Percentiles rank a stretch among this genome's conserved stretches.
phyloP scores from a whole-genome alignment of 2,113 vertebrate genomes.

The Smithornis capensis region DNA sequence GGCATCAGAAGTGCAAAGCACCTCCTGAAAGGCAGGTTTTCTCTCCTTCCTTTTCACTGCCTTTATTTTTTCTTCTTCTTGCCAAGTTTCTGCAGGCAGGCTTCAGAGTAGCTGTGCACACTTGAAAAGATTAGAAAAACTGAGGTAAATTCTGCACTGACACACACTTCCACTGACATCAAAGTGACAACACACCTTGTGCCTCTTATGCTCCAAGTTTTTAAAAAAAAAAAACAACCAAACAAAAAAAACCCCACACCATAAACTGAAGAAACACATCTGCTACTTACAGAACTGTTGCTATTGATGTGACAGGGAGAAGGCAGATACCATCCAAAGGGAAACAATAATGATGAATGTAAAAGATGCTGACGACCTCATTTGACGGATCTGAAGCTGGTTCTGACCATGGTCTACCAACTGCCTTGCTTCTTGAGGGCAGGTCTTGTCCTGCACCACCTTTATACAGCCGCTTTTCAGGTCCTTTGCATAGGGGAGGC shows the following conservation, averaged over 20 bases:
- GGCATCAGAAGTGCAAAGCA: neutral
- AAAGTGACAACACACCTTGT: neutral
- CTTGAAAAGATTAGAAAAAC: neutral
- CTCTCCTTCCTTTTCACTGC: neutral
- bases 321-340: neutral
- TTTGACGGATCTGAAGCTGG: neutral
- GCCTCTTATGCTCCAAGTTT: neutral
- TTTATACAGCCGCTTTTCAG: neutral
- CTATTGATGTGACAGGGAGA: neutral
- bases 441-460: rapidly evolving
- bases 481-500: neutral
- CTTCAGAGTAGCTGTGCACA: neutral
- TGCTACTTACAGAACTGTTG: neutral
- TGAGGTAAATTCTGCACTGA: neutral
- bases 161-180: neutral
- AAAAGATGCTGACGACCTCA: neutral
- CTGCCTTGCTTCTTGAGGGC: neutral
- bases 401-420: neutral
- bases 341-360: neutral
- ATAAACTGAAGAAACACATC: neutral
- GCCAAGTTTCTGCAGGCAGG: neutral
- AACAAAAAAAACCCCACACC: neutral
- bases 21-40: neutral
- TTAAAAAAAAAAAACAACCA: neutral
- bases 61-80: neutral